Base-by-base conservation (phyloP, 2,113 vertebrate species). In the Thamnaconus septentrionalis region DNA sequence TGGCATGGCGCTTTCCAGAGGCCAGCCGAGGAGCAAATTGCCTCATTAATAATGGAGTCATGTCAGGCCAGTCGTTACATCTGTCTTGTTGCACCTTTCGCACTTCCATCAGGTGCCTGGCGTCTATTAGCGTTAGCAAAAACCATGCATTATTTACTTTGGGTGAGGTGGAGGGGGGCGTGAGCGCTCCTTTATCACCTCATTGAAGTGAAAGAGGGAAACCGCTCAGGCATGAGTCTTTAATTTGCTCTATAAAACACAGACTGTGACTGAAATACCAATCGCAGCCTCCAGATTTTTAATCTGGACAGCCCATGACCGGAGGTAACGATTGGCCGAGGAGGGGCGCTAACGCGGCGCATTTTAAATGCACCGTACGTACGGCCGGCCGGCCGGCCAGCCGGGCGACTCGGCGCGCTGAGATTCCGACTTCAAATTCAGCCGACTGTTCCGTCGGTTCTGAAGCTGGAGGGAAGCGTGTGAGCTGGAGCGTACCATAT, bases 11-110 rank as follows among this genome's bases (percentile, higher is more conserved):
- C 61, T 56, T 79, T 78, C 18, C 50, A 81, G 79, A 68, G 59
- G 45, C 61, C 66, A 76, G 69, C 61, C 77, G 61, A 68, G 49
- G 70, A 76, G 59, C 74, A 82, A 84, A 85, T 75, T 75, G 75
- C 51, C 56, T 84, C 66, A 80, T 85, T 78, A 87, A 87, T 84
- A 77, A 82, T 81, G 68, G 52, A 86, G 75, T 78, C 11, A 86
- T 82, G 85, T 77, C 59, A 75, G 63, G 66, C 73, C 83, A 83
- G 66, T 82, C 79, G 72, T 75, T 74, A 60, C 43, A 48, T 78
- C 68, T 73, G 76, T 79, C 61, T 65, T 70, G 42, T 50, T 57
- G 68, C 45, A 74, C 40, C 46, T 54, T 78, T 76, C 43, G 59
- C 69, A 75, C 44, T 64, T 52, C 59, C 68, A 85, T 59, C 72